Conservation (phyloP, 1,140 invertebrate genomes). For the Diploscapter pachys region DNA sequence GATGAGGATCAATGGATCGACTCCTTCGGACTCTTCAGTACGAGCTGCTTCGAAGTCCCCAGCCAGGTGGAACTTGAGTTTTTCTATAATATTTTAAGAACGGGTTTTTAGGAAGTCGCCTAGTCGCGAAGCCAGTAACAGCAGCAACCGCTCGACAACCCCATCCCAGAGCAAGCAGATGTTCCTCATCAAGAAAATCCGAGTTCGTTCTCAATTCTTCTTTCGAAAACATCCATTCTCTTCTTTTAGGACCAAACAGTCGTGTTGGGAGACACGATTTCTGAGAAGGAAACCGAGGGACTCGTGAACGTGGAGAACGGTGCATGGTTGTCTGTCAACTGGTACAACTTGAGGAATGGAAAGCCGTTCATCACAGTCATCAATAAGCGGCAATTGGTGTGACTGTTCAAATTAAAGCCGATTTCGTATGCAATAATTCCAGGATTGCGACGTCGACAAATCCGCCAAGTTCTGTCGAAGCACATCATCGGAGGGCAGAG, state of each 20-base stretch:
- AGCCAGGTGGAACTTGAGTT: no score
- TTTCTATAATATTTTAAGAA: no score
- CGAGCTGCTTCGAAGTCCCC: no score
- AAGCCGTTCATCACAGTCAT: slow-evolving; percentile 37
- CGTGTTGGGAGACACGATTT: slow-evolving; percentile 5
- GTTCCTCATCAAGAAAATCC: slow-evolving; percentile 10
- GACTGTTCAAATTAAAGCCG: no score
- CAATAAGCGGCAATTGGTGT: slow-evolving; percentile 13
- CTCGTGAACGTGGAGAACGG: background rate
- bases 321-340: slow-evolving; percentile 33
- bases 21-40: no score
- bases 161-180: slow-evolving; percentile 5
- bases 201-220: no score
- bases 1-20: no score
- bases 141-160: no score
- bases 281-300: slow-evolving; percentile 9
- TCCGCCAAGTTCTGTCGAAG: slow-evolving; percentile 17
- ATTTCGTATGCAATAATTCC: no score
- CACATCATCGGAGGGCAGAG: background rate
- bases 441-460: slow-evolving; percentile 25
- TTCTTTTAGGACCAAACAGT: background rate
- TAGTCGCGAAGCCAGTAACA: no score
- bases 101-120: no score
- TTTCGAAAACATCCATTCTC: no score
- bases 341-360: slow-evolving; percentile 36